Percentiles rank a stretch among this genome's conserved stretches.
phyloP scores from a whole-genome alignment of 1,140 invertebrate genomes.

The Drosophila novamexicana region DNA sequence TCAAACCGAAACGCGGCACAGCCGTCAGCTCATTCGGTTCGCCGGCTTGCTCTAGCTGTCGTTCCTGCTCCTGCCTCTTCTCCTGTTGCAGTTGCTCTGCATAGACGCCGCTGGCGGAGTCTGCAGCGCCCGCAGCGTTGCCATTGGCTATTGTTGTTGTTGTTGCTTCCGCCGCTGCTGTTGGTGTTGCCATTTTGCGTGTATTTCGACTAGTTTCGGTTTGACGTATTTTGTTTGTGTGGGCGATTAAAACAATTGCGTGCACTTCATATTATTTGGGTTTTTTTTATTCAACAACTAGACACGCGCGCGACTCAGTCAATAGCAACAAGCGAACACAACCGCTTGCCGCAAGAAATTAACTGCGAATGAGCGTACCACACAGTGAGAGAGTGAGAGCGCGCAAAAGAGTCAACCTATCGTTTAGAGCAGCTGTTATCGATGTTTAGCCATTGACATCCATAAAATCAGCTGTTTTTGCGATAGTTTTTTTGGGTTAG shows the following conservation, averaged over 20 bases:
- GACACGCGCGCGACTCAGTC: conserved; percentile 25
- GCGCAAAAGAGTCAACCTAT: not conserved
- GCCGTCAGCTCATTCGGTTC: conserved; percentile 70
- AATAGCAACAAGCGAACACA: conserved; percentile 8
- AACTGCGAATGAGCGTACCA: conserved; percentile 27
- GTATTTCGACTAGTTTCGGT: conserved; percentile 31
- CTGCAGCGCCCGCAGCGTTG: conserved; percentile 39
- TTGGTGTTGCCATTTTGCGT: conserved; percentile 47
- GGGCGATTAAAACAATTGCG: conserved; percentile 40
- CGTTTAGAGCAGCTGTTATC: conserved; percentile 15
- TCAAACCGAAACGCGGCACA: conserved; percentile 88
- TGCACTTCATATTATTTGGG: conserved; percentile 46
- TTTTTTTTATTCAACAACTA: conserved; percentile 25
- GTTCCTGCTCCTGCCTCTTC: conserved; percentile 5
- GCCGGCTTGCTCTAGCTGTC: conserved; percentile 2
- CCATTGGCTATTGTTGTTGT: conserved; percentile 44
- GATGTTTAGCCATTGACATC: not conserved
- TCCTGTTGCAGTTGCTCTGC: conserved; percentile 64
- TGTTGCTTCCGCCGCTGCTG: conserved; percentile 25
- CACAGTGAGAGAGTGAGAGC: conserved; percentile 1
- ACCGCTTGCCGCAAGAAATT: conserved; percentile 25
- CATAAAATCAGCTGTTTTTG: conserved; percentile 33
- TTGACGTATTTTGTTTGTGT: conserved; percentile 10
- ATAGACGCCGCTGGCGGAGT: conserved; percentile 75
- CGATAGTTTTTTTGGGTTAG: not conserved